These are phyloP conservation scores for Aphidius gifuensis DNA, from an alignment of 1,140 invertebrate species.

Conservation along the genomic window DNA sequence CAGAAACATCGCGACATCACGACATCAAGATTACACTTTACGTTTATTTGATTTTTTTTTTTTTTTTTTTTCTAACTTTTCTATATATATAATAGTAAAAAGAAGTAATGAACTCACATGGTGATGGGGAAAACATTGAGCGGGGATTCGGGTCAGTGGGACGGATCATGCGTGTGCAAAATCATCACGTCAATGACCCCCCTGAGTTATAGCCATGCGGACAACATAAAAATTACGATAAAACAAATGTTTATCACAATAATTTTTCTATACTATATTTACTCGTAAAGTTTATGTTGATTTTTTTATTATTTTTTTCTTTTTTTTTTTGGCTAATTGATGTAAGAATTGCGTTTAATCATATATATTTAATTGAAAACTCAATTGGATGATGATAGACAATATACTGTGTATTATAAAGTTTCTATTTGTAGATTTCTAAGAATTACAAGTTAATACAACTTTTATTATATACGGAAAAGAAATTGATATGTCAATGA, in stretches of 20 bases:
- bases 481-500: slow-evolving; percentile 22
- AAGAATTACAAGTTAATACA: too few relatives aligned
- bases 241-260: too few relatives aligned
- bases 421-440: too few relatives aligned
- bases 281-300: too few relatives aligned
- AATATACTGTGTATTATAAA: too few relatives aligned
- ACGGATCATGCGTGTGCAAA: slow-evolving; percentile 44
- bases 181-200: slow-evolving; percentile 47
- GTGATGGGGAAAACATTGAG: slow-evolving; percentile 17
- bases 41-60: background rate
- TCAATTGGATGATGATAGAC: too few relatives aligned
- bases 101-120: slow-evolving; percentile 7
- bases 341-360: too few relatives aligned
- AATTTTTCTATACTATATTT: too few relatives aligned
- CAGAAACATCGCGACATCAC: background rate
- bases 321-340: background rate
- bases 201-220: background rate
- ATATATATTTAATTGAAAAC: too few relatives aligned
- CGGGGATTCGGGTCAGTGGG: slow-evolving; percentile 47
- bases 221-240: background rate
- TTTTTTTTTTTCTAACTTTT: too few relatives aligned
- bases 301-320: too few relatives aligned
- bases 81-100: background rate
- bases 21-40: background rate
- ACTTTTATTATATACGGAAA: background rate